phyloP scores from a whole-genome alignment of 2,113 vertebrate species.

The Grammomys dolichurus region DNA sequence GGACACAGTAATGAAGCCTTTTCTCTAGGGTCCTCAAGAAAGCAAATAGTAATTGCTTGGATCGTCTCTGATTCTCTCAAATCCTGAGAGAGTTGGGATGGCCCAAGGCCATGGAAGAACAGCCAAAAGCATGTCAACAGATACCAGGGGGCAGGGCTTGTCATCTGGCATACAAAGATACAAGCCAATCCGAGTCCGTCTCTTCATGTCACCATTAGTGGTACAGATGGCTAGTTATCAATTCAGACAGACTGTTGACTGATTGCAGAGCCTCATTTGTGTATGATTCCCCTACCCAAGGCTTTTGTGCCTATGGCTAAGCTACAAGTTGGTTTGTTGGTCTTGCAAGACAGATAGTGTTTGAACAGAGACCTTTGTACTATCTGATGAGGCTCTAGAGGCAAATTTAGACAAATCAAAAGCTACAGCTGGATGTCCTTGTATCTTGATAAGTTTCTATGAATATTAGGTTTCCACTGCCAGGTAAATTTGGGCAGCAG shows the following conservation, averaged over 20 bases:
- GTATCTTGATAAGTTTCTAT: not conserved
- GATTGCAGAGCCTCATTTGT: not conserved
- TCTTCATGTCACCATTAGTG: not conserved
- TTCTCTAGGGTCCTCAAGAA: not conserved
- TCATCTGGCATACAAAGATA: not conserved
- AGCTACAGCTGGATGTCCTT: conserved; percentile 5
- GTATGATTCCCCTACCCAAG: not conserved
- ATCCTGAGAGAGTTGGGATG: not conserved
- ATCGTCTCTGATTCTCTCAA: not conserved
- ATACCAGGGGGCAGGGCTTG: not conserved
- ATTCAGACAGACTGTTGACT: not conserved
- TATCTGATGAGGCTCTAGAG: conserved; percentile 22
- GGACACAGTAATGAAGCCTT: not conserved
- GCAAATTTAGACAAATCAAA: conserved; percentile 4
- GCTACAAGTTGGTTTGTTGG: not conserved
- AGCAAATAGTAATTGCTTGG: not conserved
- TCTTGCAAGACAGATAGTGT: conserved; percentile 21
- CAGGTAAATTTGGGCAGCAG: not conserved
- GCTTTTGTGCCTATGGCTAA: not conserved
- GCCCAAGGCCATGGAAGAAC: not conserved
- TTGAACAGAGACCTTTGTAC: not conserved
- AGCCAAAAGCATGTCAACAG: not conserved
- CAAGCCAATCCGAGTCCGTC: conserved; percentile 17
- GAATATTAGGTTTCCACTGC: not conserved
- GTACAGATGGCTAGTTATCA: conserved; percentile 20